phyloP scores from a whole-genome alignment of 2,113 vertebrate genomes.

The Machaerirhynchus nigripectus region DNA sequence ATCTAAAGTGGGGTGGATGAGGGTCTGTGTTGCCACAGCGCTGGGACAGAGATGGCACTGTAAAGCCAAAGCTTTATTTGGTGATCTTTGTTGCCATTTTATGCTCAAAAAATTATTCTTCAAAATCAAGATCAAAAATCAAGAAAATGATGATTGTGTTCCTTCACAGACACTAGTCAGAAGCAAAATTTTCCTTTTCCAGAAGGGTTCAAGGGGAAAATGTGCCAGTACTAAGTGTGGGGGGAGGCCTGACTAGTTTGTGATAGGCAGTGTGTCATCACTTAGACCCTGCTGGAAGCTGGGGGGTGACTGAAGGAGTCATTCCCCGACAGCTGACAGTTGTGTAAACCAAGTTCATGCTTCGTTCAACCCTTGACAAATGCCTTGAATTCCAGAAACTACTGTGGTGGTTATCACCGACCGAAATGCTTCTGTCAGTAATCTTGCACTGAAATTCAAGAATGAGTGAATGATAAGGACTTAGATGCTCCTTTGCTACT shows the following conservation, averaged over 20 bases:
- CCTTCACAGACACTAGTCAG: neutral
- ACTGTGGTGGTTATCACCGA: neutral
- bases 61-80: neutral
- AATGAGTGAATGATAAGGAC: neutral
- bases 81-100: neutral
- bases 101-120: neutral
- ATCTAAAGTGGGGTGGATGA: neutral
- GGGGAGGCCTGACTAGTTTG: neutral
- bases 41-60: neutral
- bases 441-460: neutral
- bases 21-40: accelerated
- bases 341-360: neutral
- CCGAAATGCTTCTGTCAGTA: neutral
- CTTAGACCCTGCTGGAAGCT: neutral
- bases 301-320: neutral
- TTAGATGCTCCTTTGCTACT: neutral
- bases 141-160: too few relatives aligned
- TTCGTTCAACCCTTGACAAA: neutral
- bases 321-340: neutral
- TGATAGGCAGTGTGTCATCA: neutral
- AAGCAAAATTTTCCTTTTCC: neutral
- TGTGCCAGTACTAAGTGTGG: neutral
- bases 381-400: neutral
- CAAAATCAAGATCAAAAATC: neutral
- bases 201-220: neutral